Evolutionary conservation across 2,797 vertebrate species (phyloP), one percentile per base, ranked within the genome.

Genomic region (Sebastes dallii): DNA sequence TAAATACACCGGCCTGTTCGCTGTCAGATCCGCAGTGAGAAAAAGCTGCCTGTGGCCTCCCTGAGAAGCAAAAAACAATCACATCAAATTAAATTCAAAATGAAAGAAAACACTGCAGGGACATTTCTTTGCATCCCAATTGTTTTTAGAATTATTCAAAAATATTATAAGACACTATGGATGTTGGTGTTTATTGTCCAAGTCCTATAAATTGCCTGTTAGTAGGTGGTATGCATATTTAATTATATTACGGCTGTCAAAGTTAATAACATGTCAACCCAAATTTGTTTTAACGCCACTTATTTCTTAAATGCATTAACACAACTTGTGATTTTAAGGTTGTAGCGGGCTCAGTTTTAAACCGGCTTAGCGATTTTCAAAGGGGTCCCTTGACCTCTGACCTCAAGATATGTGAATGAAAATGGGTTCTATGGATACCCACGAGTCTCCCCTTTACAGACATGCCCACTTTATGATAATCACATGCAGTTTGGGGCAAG

Each of bases 41-140:
- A 68, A 72, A 72, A 59, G 6, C 64, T 62, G 65, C 52, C 66
- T 75, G 4, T 18, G 24, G 61, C 27, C 27, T 46, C 4, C n/a
- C n/a, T 2, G 32, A 58, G 18, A 39, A 78, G 6, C 34, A 71
- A 52, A 52, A 56, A 62, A 58, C 11, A 66, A 22, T 29, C 14
- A 1, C 66, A 70, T 66, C 6, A 42, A 69, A 66, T 73, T 27
- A 5, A 74, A 46, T 1, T 36, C 9, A 39, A 75, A 78, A 22
- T 68, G 22, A 67, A 66, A 72, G 6, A 59, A 81, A 78, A 55
- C 46, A 78, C 64, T 46, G 65, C 39, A 32, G 30, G 58, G 13
- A 36, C 34, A 36, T 36, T 36, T 36, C 34, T 36, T 36, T 36
- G 52, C 54, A 54, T 25, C 12, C 12, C 25, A 5, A 10, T 14